Conservation (phyloP, 2,113 vertebrate genomes). For the Mastomys natalensis region DNA sequence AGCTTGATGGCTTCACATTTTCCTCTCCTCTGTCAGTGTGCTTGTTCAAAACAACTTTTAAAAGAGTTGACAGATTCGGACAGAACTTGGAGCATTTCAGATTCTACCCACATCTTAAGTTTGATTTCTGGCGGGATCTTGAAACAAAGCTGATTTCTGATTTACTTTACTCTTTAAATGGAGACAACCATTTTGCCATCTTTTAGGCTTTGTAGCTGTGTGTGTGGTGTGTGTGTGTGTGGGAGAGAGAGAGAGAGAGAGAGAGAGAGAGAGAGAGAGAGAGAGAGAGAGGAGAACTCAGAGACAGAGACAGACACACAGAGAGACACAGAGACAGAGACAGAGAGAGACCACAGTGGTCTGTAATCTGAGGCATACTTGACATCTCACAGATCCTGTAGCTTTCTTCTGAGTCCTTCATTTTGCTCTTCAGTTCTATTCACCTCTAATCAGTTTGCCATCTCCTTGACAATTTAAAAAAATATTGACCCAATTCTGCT, state of each 20-base stretch:
- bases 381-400: not conserved
- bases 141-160: slow-evolving; percentile 13
- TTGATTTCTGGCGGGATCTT: not conserved
- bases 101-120: not conserved
- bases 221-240: too few relatives aligned
- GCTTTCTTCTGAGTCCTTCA: not conserved
- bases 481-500: not conserved
- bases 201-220: not conserved
- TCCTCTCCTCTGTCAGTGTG: not conserved
- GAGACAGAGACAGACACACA: not conserved
- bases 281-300: too few relatives aligned
- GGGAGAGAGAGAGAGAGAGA: too few relatives aligned
- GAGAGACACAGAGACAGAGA: too few relatives aligned
- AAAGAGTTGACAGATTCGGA: not conserved
- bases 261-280: too few relatives aligned
- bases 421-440: not conserved
- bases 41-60: slow-evolving; percentile 44
- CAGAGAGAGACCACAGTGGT: not conserved
- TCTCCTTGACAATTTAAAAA: not conserved
- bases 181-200: not conserved
- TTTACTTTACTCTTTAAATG: slow-evolving; percentile 32
- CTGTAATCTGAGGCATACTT: not conserved
- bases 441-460: not conserved
- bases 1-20: not conserved
- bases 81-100: slow-evolving; percentile 9